Evolutionary conservation across 1,140 invertebrate species (phyloP).

Genomic region (Tigriopus japonicus): DNA sequence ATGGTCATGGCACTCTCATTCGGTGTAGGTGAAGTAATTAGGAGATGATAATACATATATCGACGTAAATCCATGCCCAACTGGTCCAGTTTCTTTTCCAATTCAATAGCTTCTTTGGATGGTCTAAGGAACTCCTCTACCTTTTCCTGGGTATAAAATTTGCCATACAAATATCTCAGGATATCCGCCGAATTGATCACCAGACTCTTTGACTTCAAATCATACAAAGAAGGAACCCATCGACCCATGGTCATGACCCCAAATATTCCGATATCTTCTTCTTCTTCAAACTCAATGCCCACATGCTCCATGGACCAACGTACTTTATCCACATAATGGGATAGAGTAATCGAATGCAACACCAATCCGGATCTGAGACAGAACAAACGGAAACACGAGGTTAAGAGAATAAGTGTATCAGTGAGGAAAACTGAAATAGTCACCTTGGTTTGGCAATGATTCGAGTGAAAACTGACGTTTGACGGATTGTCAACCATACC

Average conservation of each 20-base stretch:
- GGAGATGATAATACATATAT: neutral
- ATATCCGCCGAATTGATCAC: neutral
- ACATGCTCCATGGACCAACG: neutral
- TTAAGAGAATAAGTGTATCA: too few relatives aligned
- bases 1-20: neutral
- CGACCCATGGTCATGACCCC: neutral
- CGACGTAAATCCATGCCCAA: neutral
- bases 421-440: too few relatives aligned
- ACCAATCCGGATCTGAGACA: neutral
- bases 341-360: neutral
- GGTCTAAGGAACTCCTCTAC: neutral
- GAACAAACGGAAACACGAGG: too few relatives aligned
- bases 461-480: neutral
- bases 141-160: neutral
- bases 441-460: too few relatives aligned
- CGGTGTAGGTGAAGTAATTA: neutral
- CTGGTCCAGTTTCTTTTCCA: neutral
- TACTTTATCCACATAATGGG: neutral
- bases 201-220: neutral
- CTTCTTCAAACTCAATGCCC: neutral
- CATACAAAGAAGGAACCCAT: neutral
- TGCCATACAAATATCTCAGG: neutral
- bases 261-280: neutral
- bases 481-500: neutral
- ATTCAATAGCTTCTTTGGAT: neutral